Evolutionary conservation across 2,797 vertebrate species (phyloP).

Genomic region (Enteromius trimaculatus): DNA sequence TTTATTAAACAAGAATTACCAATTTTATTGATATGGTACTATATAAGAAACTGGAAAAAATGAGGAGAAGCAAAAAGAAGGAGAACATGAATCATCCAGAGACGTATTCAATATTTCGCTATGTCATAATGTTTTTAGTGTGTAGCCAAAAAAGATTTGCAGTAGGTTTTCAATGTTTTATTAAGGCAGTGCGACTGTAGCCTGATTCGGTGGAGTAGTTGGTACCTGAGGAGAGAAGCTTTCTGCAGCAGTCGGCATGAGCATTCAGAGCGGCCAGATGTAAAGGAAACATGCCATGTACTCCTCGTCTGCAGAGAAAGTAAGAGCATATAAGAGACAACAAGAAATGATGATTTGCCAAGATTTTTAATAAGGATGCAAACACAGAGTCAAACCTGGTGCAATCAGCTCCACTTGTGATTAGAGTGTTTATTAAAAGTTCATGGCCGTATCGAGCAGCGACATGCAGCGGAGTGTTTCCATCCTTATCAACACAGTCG

Average conservation of each 20-base stretch:
- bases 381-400: conserved; percentile 79
- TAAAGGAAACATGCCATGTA: conserved; percentile 96
- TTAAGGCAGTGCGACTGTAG: background rate
- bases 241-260: conserved; percentile 95
- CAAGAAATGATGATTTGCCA: background rate
- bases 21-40: background rate
- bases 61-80: background rate
- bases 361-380: background rate
- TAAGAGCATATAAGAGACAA: conserved; percentile 37
- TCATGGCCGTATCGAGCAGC: conserved; percentile 94
- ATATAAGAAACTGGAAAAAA: background rate
- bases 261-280: conserved; percentile 95
- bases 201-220: background rate
- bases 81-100: background rate
- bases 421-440: conserved; percentile 94
- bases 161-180: background rate
- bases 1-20: background rate
- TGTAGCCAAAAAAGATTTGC: background rate
- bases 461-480: conserved; percentile 95
- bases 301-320: conserved; percentile 82
- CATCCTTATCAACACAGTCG: conserved; percentile 94
- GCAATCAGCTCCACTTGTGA: conserved; percentile 92
- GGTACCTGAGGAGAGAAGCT: conserved; percentile 85
- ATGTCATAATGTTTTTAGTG: background rate
- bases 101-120: background rate